phyloP scores from a whole-genome alignment of 2,797 vertebrate genomes.

The Liparis tanakae region DNA sequence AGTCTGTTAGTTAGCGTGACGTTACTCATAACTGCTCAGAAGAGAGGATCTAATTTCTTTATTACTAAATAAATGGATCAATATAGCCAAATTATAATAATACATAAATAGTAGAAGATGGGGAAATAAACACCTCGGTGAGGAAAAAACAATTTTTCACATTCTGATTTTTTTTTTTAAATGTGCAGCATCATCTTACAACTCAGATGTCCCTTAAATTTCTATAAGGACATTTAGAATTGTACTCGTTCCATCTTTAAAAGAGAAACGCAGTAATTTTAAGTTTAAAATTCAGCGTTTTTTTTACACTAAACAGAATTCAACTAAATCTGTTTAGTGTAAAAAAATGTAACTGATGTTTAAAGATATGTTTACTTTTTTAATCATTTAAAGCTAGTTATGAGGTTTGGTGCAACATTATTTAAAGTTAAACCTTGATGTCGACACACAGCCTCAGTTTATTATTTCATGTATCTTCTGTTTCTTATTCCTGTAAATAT shows the following conservation, averaged over 20 bases:
- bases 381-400: neutral
- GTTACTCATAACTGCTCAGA: too few species aligned
- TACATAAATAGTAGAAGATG: neutral
- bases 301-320: too few species aligned
- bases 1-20: too few species aligned
- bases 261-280: too few species aligned
- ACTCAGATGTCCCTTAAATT: neutral
- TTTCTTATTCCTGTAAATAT: neutral
- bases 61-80: neutral
- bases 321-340: neutral
- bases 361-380: neutral
- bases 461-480: neutral
- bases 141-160: too few species aligned
- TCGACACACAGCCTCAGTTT: neutral
- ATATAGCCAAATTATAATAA: neutral
- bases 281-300: neutral
- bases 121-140: neutral
- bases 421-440: neutral
- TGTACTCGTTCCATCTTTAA: neutral
- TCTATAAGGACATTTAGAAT: neutral
- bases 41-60: neutral
- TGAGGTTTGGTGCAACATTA: neutral
- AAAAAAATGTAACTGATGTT: too few species aligned
- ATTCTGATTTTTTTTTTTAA: too few species aligned
- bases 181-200: neutral